Evolutionary conservation across 2,113 vertebrate species (phyloP), one percentile per base, ranked within the genome.

Genomic region (Plectropomus leopardus): DNA sequence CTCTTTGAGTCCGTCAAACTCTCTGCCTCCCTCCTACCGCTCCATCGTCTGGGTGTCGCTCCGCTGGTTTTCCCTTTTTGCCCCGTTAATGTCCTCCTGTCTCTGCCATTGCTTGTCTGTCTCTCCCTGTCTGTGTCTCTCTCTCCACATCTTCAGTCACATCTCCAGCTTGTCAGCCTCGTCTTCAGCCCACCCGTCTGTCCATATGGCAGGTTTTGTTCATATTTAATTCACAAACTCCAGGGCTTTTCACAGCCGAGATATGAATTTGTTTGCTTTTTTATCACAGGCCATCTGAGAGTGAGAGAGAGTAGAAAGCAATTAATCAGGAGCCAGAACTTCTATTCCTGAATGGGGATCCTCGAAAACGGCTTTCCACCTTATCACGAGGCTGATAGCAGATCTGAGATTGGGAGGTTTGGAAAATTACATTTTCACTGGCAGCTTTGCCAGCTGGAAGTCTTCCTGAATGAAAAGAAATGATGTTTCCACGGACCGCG

Each of bases 351-450:
- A 91, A 88, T 76, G 69, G 61, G 69, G 54, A 69, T 80, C 65
- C 58, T 64, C 80, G 51, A 78, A 89, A 86, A 82, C 34, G 5
- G 67, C 80, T 77, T 86, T 76, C 77, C 81, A 85, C 77, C 80
- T 84, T 89, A 89, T 90, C 85, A 0, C 42, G 16, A n/a, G 57
- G 72, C 84, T 85, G 85, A 87, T 79, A 79, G 58, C 10, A 50
- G 67, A 83, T 90, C 78, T 86, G 50, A 86, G 83, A 89, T 89
- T 65, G 54, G 79, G 74, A 72, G 76, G 78, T 76, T 86, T 85
- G 70, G 76, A 88, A 86, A 90, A 90, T 91, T 63, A 65, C 86
- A 84, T 91, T 87, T 92, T 48, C 83, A 34, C 60, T 40, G 72
- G 78, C 78, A 48, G 88, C 78, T 72, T 36, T 64, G 51, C 88